Percentiles rank a stretch among this genome's conserved stretches.
Conservation (phyloP, 2,797 vertebrate genomes). For the Enteromius mattozi region DNA sequence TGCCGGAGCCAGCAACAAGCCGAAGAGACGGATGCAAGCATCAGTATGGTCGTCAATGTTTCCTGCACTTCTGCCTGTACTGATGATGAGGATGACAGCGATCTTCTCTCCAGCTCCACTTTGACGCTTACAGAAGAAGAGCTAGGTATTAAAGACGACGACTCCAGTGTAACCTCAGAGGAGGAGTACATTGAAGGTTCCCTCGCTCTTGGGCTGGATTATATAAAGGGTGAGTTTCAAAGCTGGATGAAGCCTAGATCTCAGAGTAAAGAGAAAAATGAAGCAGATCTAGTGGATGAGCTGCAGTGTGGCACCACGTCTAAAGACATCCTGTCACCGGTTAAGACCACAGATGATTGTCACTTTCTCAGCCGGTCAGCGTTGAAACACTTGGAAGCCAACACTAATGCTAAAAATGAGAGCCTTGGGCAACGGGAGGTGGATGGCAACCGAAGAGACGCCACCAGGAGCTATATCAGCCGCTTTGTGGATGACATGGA, state of each 20-base stretch:
- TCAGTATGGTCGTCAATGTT: conserved; percentile 98
- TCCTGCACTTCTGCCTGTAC: conserved; percentile 95
- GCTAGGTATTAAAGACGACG: conserved; percentile 87
- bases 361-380: conserved; percentile 76
- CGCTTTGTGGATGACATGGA: conserved; percentile 91
- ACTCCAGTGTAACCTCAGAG: conserved; percentile 85
- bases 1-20: conserved; percentile 64
- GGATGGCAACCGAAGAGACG: conserved; percentile 71
- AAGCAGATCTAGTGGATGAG: conserved; percentile 83
- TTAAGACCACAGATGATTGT: conserved; percentile 73
- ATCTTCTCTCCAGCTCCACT: conserved; percentile 96
- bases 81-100: conserved; percentile 95
- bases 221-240: conserved; percentile 92
- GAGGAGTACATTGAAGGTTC: conserved; percentile 90
- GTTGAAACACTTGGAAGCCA: conserved; percentile 77
- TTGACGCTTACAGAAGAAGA: conserved; percentile 97
- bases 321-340: conserved; percentile 68
- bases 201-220: conserved; percentile 88
- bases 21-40: conserved; percentile 89
- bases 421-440: conserved; percentile 65
- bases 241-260: conserved; percentile 87
- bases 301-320: conserved; percentile 79
- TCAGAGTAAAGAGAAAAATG: conserved; percentile 82
- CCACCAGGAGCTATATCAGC: conserved; percentile 74
- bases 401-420: conserved; percentile 76